A percentile compares a stretch with the other conserved stretches of the same genome.
Conservation (phyloP, 2,113 vertebrate species). For the Puffinus mauretanicus region DNA sequence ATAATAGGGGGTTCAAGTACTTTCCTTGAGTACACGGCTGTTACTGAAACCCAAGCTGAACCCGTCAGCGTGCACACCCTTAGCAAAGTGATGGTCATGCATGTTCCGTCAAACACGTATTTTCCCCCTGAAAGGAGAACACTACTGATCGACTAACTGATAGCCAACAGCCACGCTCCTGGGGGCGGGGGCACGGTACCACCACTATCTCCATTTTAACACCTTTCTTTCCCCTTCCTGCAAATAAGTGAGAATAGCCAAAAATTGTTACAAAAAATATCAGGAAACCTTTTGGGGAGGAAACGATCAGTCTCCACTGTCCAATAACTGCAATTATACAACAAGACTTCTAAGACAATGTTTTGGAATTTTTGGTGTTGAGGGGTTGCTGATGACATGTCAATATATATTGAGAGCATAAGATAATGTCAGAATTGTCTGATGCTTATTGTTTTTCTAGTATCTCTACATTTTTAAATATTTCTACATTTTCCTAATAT, state of each 20-base stretch:
- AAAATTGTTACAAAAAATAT: background rate
- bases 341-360: background rate
- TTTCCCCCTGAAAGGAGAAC: background rate
- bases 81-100: background rate
- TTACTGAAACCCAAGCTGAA: background rate
- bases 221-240: background rate
- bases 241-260: background rate
- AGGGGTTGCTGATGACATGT: background rate
- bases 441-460: background rate
- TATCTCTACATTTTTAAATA: background rate
- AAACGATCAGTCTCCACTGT: background rate
- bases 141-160: background rate
- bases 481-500: background rate
- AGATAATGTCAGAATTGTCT: background rate
- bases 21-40: background rate
- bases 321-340: background rate
- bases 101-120: background rate
- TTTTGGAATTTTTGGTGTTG: background rate
- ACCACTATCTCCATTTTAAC: background rate
- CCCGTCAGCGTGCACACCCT: background rate
- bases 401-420: background rate
- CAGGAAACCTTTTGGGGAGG: background rate
- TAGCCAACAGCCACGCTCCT: background rate
- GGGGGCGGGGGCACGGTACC: rapidly evolving
- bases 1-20: background rate